Base-by-base conservation (phyloP, 2,888 invertebrate species). In the Sesia apiformis region DNA sequence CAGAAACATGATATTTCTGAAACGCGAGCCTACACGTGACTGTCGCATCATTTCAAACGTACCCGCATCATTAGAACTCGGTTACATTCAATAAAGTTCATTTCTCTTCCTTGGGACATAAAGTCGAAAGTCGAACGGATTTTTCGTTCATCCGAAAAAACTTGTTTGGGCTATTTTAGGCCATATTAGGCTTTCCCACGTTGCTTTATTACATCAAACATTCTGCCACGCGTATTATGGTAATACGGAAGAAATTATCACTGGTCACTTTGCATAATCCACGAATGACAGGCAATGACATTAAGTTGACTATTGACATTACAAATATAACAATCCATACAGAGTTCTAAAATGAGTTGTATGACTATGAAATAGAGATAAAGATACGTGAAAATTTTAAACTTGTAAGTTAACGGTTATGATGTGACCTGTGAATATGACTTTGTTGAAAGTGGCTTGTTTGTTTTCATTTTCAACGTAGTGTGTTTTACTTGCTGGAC, bases 251-350 rank as follows among this genome's bases (percentile, higher is more conserved):
- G 77, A 74, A 73, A 75, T 76, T 74, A 74, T 72, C 69, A 63
- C 64, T 63, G 58, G 70, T 74, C 76, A 75, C 84, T 87, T 85
- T 84, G 84, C 84, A 86, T 87, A 86, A 86, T 84, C 82, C 67
- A 70, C 68, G 66, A 72, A 72, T 74, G 81, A 80, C 78, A 74
- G 69, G 63, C 52, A 46, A 59, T 76, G 80, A 78, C 81, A 80
- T 81, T 81, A 82, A 82, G 81, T 74, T 78, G 75, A 77, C 74
- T 75, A 64, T 73, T 71, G 70, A 67, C 66, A 61, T 63, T 64
- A 62, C 69, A 58, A 72, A 39, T 53, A 55, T 66, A 61, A 60
- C 58, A 61, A 58, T 53, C 42, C 46, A 40, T 51, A 40, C 3
- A 0, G 3, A 42, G 58, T 39, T 50, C n/a, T 4, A 62, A 63